Conservation (phyloP, 2,888 invertebrate species). For the Orthosia cruda region DNA sequence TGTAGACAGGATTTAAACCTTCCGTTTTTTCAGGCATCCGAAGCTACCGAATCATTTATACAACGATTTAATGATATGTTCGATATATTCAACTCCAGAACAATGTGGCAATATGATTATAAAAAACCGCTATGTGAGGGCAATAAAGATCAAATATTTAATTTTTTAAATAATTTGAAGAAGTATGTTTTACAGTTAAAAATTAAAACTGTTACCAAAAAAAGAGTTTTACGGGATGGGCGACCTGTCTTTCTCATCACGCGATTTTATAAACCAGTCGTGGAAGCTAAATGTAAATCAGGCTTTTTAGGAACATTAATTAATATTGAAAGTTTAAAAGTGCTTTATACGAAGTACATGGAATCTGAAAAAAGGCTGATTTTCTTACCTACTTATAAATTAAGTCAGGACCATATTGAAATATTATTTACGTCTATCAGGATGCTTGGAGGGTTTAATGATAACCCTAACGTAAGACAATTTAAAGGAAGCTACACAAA, state of each 20-base stretch:
- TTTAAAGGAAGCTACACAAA: not conserved
- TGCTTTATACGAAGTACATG: not conserved
- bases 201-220: not conserved
- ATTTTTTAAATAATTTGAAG: not conserved
- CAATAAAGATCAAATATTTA: not conserved
- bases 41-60: not conserved
- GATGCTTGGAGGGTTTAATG: not conserved
- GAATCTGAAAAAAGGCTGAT: not conserved
- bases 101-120: not conserved
- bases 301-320: not conserved
- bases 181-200: not conserved
- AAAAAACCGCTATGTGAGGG: not conserved
- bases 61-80: not conserved
- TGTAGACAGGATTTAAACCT: not conserved
- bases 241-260: not conserved
- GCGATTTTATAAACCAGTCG: not conserved
- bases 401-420: not conserved
- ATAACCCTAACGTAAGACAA: not conserved
- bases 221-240: not conserved
- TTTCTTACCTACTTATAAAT: not conserved
- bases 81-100: not conserved
- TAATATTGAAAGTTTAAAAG: not conserved
- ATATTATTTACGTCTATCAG: not conserved
- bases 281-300: not conserved
- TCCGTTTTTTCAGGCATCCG: not conserved